Evolutionary conservation across 1,140 invertebrate genomes (phyloP), one percentile per base, ranked within the genome.

Genomic region (Nylanderia fulva): DNA sequence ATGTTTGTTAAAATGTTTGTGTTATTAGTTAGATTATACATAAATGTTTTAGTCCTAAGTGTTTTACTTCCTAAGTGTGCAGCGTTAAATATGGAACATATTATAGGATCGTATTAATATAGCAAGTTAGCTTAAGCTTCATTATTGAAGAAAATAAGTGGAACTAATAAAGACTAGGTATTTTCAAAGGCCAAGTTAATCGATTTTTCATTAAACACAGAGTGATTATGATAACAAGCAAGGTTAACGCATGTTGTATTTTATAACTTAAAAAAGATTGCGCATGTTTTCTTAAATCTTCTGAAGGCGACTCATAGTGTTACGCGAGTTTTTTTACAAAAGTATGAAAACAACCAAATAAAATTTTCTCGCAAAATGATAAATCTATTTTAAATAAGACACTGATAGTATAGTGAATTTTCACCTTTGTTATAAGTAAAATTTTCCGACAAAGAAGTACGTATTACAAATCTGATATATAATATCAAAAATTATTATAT

Each of bases 71-170:
- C 42, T 69, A 7, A 68, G 33, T 39, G 15, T 27, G 48, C 15
- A 9, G 15, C 6, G 29, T 56, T 69, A 56, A 54, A 79, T 68
- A 56, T 56, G 15, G 15, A 0, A 18, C 1, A 39, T 63, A 64
- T 27, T 69, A 69, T n/a, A 21, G 27, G 24, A 4, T 77, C 42
- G 7, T 80, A 79, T 79, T 79, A 80, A 80, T 80, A 80, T 71
- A 64, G 24, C 24, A 24, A 56, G 61, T 15, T 66, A 52, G 18
- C 33, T 80, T 80, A 64, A 69, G 29, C 33, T 64, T 42, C 11
- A 71, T 71, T 71, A 68, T 58, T 56, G 36, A 80, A 33, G 75
- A 80, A 80, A 80, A 71, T n/a, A 71, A 4, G 75, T 5, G 75
- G 63, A 80, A 80, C 48, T 80, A 80, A 80, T 80, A 24, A 36